Conservation (phyloP, 2,888 invertebrate species). For the Notodromas monacha region DNA sequence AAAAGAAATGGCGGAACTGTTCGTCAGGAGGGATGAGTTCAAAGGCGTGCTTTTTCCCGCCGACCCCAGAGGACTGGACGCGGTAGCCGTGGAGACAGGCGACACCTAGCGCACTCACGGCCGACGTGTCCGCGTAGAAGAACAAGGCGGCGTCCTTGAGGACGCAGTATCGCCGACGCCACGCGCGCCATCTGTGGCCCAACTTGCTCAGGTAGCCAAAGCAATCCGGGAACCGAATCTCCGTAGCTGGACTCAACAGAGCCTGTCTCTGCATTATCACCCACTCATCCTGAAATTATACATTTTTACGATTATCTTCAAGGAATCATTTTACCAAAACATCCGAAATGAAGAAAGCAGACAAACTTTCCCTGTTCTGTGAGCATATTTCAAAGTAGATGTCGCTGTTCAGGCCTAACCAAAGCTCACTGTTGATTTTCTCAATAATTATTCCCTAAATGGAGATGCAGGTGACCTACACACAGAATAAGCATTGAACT, state of each 20-base stretch:
- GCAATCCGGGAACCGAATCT: conserved; percentile 53
- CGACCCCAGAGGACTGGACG: conserved; percentile 36
- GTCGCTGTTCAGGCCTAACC: too few relatives aligned
- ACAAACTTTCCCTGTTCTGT: too few relatives aligned
- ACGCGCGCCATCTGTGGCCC: conserved; percentile 31
- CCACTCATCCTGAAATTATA: neutral
- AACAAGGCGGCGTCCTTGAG: conserved; percentile 77
- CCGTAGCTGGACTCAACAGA: conserved; percentile 18
- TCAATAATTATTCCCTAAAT: too few relatives aligned
- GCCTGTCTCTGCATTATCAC: neutral
- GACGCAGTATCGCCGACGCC: conserved; percentile 71
- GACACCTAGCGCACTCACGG: conserved; percentile 56
- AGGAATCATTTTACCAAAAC: too few relatives aligned
- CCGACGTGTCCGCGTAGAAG: conserved; percentile 59
- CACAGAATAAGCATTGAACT: too few relatives aligned
- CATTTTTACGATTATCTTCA: too few relatives aligned
- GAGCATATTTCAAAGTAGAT: too few relatives aligned
- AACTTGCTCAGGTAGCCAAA: conserved; percentile 68
- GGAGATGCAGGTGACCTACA: too few relatives aligned
- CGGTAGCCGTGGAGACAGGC: conserved; percentile 62
- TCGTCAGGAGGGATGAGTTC: conserved; percentile 61
- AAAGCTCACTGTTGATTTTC: too few relatives aligned
- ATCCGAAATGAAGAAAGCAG: too few relatives aligned
- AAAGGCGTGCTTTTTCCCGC: conserved; percentile 67
- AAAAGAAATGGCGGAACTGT: conserved; percentile 55